Evolutionary conservation across 2,113 vertebrate genomes (phyloP).

Genomic region (Varanus salvator): DNA sequence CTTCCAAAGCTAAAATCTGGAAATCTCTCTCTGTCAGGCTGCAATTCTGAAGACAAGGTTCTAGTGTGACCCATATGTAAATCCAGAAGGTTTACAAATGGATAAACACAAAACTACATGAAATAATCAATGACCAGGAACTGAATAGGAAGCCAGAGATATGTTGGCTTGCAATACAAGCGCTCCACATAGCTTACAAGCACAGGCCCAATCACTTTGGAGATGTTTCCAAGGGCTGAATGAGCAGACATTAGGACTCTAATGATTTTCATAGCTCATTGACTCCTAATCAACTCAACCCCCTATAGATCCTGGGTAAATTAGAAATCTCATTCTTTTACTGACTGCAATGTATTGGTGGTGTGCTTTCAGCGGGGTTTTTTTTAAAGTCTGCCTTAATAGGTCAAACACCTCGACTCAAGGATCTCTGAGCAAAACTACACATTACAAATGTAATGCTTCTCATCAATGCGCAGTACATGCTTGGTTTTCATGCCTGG

Average conservation of each 20-base stretch:
- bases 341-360: neutral
- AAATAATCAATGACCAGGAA: neutral
- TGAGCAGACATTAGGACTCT: neutral
- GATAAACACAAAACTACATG: neutral
- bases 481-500: neutral
- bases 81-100: neutral
- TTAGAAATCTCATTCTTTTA: constrained; percentile 26
- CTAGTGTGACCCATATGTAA: neutral
- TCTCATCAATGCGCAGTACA: neutral
- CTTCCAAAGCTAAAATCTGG: too few relatives aligned
- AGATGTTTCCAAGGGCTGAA: neutral
- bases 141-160: neutral
- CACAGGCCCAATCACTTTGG: neutral
- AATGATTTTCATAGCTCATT: constrained; percentile 51
- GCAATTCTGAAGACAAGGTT: too few relatives aligned
- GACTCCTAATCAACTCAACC: constrained; percentile 51
- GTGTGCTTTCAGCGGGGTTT: neutral
- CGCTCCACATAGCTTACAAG: neutral
- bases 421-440: neutral
- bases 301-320: constrained; percentile 62
- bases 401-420: neutral
- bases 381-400: neutral
- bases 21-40: too few relatives aligned
- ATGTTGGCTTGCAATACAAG: neutral
- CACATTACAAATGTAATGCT: neutral